Evolutionary conservation across 2,888 invertebrate species (phyloP), one percentile per base, ranked within the genome.

Genomic region (Mythimna loreyi): DNA sequence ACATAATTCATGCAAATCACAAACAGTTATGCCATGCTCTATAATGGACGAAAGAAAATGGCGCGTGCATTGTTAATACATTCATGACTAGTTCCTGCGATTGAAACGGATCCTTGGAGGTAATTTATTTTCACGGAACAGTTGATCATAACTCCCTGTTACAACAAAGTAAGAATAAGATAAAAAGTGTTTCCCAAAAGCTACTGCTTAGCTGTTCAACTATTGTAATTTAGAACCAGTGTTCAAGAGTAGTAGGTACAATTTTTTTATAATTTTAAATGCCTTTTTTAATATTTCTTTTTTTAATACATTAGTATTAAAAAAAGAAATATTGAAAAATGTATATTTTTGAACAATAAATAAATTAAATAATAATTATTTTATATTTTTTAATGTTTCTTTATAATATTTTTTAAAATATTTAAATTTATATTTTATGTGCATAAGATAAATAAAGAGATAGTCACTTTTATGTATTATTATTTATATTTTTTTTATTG

Each of bases 1-100:
- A 75, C 36, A 67, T 60, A 67, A 73, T 67, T 56, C 25, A 73
- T 73, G 75, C 55, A 60, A 73, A 73, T 75, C 43, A 21, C 40
- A n/a, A 67, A 56, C 55, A 36, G 74, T 66, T 55, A 72, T 59
- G 56, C 21, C 40, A 47, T 30, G 45, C 43, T 68, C 45, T 36
- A 28, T 67, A 50, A 67, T 45, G 67, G 16, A 75, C 55, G 49
- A 43, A 59, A 49, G 67, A 67, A 67, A 73, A 71, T 61, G 61
- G 40, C 45, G 67, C 40, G 50, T 28, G 50, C 30, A 11, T 40
- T 21, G 36, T 36, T 52, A 57, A 75, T 50, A 3, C 25, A 73
- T 25, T 36, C 45, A 52, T 57, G 19, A n/a, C n/a, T 19, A 4
- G 68, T 57, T 61, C 45, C 72, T 72, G 30, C 62, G 19, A 36